Conservation (phyloP, 2,113 vertebrate genomes). For the Tragulus kanchil region DNA sequence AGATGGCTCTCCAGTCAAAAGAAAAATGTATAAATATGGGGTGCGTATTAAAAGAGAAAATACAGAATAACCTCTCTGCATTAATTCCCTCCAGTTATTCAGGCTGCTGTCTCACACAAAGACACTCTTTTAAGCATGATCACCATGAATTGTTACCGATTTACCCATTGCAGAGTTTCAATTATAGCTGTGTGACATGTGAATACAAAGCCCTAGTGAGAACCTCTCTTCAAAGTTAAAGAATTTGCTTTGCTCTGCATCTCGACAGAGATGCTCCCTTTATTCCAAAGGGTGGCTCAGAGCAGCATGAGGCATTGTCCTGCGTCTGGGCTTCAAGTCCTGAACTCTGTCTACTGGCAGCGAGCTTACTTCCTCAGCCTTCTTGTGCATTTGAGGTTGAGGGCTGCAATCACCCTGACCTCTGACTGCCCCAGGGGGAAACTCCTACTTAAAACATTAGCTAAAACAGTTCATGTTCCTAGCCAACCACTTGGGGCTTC, state of each 20-base stretch:
- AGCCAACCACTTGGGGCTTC: not conserved
- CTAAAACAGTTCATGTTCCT: not conserved
- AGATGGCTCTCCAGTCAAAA: constrained; percentile 81
- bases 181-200: not conserved
- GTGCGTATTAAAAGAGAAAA: constrained; percentile 74
- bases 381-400: not conserved
- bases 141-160: constrained; percentile 69
- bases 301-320: not conserved
- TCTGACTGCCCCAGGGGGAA: not conserved
- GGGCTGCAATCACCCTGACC: not conserved
- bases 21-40: constrained; percentile 82
- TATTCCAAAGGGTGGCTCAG: not conserved
- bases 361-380: not conserved
- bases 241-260: not conserved
- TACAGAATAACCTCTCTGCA: constrained; percentile 74
- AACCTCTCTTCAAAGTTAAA: not conserved
- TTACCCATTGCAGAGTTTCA: constrained; percentile 25
- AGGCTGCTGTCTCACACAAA: constrained; percentile 78
- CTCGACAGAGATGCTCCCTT: not conserved
- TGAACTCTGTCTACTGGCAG: not conserved
- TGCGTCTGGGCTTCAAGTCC: not conserved
- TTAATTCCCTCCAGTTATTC: constrained; percentile 81
- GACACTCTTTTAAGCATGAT: constrained; percentile 78
- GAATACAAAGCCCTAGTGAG: not conserved
- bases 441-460: not conserved